Conservation (phyloP, 2,113 vertebrate genomes). For the Chionis minor region DNA sequence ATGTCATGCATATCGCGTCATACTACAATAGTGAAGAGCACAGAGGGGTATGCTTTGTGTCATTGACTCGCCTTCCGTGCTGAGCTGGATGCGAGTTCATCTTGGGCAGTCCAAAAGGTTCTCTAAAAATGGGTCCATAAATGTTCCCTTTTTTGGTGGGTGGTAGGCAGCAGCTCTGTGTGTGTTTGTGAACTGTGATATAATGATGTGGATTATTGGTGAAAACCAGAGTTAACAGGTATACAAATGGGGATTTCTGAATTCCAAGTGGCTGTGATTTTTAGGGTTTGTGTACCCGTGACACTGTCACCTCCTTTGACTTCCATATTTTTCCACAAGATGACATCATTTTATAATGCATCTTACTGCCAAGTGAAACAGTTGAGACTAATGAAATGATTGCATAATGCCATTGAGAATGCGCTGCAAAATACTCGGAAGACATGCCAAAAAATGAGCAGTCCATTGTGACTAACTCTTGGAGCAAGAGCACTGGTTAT, state of each 20-base stretch:
- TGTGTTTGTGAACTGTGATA: background rate
- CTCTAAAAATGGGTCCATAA: background rate
- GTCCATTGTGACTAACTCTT: constrained; percentile 5
- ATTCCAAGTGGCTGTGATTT: background rate
- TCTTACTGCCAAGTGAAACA: constrained; percentile 37
- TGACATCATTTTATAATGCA: constrained; percentile 9
- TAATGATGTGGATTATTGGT: background rate
- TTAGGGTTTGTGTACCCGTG: background rate
- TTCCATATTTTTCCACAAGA: background rate
- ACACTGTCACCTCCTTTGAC: background rate
- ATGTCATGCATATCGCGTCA: accelerated
- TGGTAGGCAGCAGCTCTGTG: background rate
- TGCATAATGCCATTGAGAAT: constrained; percentile 30
- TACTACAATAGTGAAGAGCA: background rate
- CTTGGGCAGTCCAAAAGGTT: background rate
- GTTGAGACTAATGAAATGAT: constrained; percentile 12
- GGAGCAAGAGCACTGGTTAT: background rate
- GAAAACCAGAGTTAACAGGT: background rate
- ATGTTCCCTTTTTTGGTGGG: background rate
- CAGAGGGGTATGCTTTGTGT: background rate
- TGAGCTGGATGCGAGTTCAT: background rate
- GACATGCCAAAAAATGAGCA: constrained; percentile 20
- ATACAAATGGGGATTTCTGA: background rate
- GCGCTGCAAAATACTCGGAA: background rate
- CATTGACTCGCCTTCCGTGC: background rate